A percentile compares a stretch with the other conserved stretches of the same genome.
Conservation (phyloP, 2,113 vertebrate species). For the Sitta europaea region DNA sequence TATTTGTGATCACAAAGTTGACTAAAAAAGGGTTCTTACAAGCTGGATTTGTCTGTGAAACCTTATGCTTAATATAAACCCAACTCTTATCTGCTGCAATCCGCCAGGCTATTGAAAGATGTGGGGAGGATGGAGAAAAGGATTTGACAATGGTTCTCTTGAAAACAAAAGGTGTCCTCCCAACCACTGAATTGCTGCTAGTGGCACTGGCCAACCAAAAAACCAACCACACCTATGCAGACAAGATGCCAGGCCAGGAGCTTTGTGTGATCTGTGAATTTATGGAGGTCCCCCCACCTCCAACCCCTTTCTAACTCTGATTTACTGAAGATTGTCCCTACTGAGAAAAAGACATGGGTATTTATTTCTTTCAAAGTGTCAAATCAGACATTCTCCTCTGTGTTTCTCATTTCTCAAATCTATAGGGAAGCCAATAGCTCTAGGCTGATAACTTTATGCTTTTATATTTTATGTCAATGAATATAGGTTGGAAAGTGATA, state of each 20-base stretch:
- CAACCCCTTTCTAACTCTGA: neutral
- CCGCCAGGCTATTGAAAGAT: neutral
- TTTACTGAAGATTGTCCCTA: neutral
- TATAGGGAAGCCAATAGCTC: constrained; percentile 24
- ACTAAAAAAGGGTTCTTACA: neutral
- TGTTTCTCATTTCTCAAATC: constrained; percentile 23
- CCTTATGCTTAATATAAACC: neutral
- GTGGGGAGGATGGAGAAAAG: neutral
- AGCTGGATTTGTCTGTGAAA: neutral
- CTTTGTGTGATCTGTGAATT: neutral
- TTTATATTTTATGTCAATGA: constrained; percentile 35
- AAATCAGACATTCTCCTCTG: neutral
- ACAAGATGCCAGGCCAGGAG: neutral
- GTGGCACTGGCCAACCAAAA: neutral
- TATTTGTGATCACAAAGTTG: neutral
- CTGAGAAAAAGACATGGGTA: neutral
- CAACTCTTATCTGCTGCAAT: neutral
- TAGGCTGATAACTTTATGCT: constrained; percentile 26
- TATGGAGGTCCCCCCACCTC: neutral
- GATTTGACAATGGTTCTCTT: neutral
- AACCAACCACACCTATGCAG: neutral
- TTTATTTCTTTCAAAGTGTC: constrained; percentile 20
- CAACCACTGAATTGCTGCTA: neutral
- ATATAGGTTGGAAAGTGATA: neutral
- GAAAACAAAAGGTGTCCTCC: neutral